A percentile compares a stretch with the other conserved stretches of the same genome.
Conservation (phyloP, 2,797 vertebrate species). For the Podargus strigoides region DNA sequence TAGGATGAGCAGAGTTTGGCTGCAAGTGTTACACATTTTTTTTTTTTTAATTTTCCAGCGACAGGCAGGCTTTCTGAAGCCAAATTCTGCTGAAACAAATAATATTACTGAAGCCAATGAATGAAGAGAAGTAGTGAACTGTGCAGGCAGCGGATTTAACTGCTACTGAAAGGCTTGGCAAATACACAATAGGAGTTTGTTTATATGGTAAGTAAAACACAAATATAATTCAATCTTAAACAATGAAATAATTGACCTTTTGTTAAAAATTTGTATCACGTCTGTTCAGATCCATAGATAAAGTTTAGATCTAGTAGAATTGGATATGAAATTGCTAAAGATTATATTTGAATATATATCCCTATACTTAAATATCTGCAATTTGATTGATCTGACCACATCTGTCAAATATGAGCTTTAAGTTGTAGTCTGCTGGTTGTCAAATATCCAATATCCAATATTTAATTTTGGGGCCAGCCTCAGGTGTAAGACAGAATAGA, state of each 20-base stretch:
- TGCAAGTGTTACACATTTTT: background rate
- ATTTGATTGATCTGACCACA: background rate
- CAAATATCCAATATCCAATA: background rate
- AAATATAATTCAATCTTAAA: background rate
- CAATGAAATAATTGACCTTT: background rate
- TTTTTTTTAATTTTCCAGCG: background rate
- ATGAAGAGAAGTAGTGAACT: background rate
- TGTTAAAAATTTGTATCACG: background rate
- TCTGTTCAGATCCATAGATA: background rate
- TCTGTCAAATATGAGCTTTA: background rate
- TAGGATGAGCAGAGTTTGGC: background rate
- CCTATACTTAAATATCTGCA: background rate
- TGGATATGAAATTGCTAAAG: background rate
- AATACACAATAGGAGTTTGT: background rate
- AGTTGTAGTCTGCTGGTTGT: background rate
- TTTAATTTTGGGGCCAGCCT: background rate
- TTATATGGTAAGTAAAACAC: background rate
- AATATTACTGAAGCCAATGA: background rate
- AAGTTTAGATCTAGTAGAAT: background rate
- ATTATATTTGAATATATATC: background rate
- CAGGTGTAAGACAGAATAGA: background rate
- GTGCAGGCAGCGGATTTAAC: background rate
- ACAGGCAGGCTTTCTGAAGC: background rate
- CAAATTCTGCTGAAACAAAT: background rate
- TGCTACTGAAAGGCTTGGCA: background rate